A percentile compares a stretch with the other conserved stretches of the same genome.
Conservation (phyloP, 37 sponge, comb jelly and placozoan genomes). For the Lycopodina hypogea region DNA sequence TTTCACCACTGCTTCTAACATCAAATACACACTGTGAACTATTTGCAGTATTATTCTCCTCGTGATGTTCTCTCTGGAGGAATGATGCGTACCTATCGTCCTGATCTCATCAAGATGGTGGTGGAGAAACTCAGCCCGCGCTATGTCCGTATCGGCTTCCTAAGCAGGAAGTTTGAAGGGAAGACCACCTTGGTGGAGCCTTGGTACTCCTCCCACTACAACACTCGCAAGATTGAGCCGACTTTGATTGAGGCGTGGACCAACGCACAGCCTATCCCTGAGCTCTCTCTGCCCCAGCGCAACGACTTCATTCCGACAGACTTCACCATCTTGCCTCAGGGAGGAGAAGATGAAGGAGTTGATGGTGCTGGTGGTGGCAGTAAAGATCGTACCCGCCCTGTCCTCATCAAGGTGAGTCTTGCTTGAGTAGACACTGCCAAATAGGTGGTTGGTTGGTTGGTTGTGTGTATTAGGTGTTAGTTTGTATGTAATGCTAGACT, state of each 20-base stretch:
- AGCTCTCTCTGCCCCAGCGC: conserved; percentile 44
- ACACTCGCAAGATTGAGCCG: conserved; percentile 37
- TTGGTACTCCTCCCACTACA: conserved; percentile 66
- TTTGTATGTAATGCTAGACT: too few species aligned
- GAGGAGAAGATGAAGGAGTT: background rate
- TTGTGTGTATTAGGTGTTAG: too few species aligned
- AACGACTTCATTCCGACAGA: conserved; percentile 83
- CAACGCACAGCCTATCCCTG: conserved; percentile 7
- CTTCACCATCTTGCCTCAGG: conserved; percentile 38
- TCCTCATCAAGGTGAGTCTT: conserved; percentile 26
- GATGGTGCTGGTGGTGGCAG: background rate
- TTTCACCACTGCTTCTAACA: too few species aligned
- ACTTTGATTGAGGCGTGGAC: conserved; percentile 50
- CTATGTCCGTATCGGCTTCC: conserved; percentile 37
- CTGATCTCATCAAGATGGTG: conserved; percentile 56
- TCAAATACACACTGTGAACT: background rate
- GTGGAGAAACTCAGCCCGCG: conserved; percentile 43
- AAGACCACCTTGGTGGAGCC: conserved; percentile 48
- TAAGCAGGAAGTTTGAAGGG: conserved; percentile 51
- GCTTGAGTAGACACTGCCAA: background rate
- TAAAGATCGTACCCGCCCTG: background rate
- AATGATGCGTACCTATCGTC: conserved; percentile 41
- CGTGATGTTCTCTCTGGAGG: conserved; percentile 42
- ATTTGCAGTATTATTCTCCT: conserved; percentile 33
- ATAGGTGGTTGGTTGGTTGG: too few species aligned